These are phyloP conservation scores for Sphyrna mokarran DNA, from an alignment of 2,113 vertebrate genomes.

Conservation along the genomic window DNA sequence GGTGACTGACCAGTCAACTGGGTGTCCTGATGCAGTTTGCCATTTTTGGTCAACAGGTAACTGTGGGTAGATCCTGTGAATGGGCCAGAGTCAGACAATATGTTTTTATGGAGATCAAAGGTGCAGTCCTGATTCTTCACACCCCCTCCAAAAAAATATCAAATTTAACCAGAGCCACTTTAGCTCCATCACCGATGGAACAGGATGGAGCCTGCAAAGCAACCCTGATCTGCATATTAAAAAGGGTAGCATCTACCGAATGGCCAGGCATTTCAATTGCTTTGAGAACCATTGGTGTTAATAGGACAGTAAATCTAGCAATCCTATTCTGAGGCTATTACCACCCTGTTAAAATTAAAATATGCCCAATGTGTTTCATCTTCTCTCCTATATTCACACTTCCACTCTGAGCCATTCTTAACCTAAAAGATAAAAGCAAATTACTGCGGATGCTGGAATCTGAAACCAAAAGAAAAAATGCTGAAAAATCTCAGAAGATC, in stretches of 20 bases:
- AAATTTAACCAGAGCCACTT: background rate
- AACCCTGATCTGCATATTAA: background rate
- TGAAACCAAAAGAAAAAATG: too few species aligned
- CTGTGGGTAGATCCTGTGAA: too few species aligned
- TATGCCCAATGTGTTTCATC: background rate
- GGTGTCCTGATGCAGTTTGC: background rate
- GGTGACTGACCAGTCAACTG: background rate
- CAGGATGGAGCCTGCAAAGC: background rate
- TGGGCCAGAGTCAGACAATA: background rate
- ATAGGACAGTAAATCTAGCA: background rate
- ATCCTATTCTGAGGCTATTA: background rate
- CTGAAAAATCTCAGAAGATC: too few species aligned
- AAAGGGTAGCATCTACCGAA: background rate
- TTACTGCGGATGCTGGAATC: too few species aligned
- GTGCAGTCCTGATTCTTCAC: background rate
- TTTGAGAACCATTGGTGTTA: background rate
- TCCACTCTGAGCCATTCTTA: background rate
- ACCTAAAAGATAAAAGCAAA: background rate
- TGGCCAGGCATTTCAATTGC: background rate
- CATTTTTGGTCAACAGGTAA: background rate
- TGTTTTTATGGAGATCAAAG: background rate
- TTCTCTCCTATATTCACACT: background rate
- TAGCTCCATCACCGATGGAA: background rate
- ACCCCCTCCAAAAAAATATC: background rate
- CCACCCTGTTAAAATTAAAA: background rate